Evolutionary conservation across 2,113 vertebrate species (phyloP).

Genomic region (Halichoerus grypus): DNA sequence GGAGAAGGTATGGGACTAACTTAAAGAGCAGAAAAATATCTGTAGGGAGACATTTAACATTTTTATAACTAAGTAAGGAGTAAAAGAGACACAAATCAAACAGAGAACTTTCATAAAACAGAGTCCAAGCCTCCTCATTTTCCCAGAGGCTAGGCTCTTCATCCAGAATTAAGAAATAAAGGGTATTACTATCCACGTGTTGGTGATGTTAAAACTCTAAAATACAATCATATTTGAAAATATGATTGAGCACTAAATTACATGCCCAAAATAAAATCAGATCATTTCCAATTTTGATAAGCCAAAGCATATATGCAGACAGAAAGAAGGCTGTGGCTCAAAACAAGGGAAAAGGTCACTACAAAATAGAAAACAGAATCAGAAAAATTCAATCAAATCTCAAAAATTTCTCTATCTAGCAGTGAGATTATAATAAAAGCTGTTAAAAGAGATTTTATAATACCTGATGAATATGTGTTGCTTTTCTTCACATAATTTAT

Average conservation of each 20-base stretch:
- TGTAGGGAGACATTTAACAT: constrained; percentile 9
- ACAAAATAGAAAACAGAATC: not conserved
- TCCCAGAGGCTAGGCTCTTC: not conserved
- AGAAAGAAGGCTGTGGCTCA: not conserved
- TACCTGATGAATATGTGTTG: constrained; percentile 23
- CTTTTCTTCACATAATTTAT: constrained; percentile 26
- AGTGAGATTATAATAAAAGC: constrained; percentile 29
- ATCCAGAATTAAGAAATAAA: constrained; percentile 17
- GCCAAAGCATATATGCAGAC: not conserved
- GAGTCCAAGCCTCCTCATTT: not conserved
- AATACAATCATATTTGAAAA: not conserved
- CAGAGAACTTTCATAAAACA: not conserved
- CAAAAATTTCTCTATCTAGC: not conserved
- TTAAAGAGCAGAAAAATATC: not conserved
- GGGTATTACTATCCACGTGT: not conserved
- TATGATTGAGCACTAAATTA: not conserved
- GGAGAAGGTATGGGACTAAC: not conserved
- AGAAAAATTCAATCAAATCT: constrained; percentile 27
- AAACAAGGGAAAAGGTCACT: constrained; percentile 1
- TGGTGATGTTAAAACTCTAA: constrained; percentile 41
- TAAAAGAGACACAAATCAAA: not conserved
- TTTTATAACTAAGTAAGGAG: constrained; percentile 27
- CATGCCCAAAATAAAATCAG: not conserved
- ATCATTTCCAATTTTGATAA: constrained; percentile 10
- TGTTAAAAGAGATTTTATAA: not conserved